Evolutionary conservation across 1,140 invertebrate genomes (phyloP).

Genomic region (Anoplolepis gracilipes): DNA sequence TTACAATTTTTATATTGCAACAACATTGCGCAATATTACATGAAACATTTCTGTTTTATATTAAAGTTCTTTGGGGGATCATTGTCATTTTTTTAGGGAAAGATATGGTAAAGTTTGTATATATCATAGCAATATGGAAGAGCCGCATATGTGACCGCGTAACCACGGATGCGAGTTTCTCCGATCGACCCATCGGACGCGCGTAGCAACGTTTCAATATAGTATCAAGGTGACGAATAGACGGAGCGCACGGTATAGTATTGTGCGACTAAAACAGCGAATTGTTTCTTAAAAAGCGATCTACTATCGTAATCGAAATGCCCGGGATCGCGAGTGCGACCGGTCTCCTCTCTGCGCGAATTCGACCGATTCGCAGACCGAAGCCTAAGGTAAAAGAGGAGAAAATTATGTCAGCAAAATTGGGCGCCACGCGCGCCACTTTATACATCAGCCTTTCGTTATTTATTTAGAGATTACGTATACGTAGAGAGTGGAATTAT

Average conservation of each 20-base stretch:
- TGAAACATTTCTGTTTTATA: too few relatives aligned
- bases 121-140: too few relatives aligned
- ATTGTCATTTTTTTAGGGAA: too few relatives aligned
- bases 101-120: too few relatives aligned
- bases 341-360: constrained; percentile 82
- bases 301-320: constrained; percentile 69
- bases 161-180: not conserved
- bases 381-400: constrained; percentile 79
- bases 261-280: not conserved
- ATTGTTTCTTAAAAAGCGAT: not conserved
- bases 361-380: constrained; percentile 76
- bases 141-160: not conserved
- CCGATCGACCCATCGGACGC: constrained; percentile 65
- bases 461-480: constrained; percentile 39
- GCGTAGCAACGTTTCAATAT: constrained; percentile 62
- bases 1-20: too few relatives aligned
- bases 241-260: not conserved
- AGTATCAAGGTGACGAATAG: constrained; percentile 5
- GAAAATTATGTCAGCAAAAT: not conserved
- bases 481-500: constrained; percentile 80
- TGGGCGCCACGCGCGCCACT: not conserved
- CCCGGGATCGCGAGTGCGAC: constrained; percentile 80
- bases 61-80: too few relatives aligned
- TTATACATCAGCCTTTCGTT: not conserved
- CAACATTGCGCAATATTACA: too few relatives aligned